These are phyloP conservation scores for Gymnogyps californianus DNA, from an alignment of 2,113 vertebrate species.

Conservation along the genomic window DNA sequence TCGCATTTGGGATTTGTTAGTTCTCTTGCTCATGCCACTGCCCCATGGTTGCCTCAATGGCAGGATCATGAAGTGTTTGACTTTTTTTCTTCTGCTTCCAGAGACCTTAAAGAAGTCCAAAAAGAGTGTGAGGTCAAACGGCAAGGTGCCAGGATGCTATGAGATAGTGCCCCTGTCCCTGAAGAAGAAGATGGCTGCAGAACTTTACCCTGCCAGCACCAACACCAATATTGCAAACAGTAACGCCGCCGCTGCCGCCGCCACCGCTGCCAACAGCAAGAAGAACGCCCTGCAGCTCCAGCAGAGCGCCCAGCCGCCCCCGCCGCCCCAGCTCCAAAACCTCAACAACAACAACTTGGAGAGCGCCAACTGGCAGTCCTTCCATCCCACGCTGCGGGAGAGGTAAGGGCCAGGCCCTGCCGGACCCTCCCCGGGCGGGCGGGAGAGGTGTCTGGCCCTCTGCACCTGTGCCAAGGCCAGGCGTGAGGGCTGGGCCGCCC, in stretches of 20 bases:
- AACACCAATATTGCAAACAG: constrained; percentile 78
- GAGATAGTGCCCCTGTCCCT: constrained; percentile 81
- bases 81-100: constrained; percentile 88
- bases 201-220: constrained; percentile 83
- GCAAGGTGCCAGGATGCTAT: constrained; percentile 79
- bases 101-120: constrained; percentile 90
- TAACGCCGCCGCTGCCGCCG: constrained; percentile 68
- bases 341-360: constrained; percentile 92
- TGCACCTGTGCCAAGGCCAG: not conserved
- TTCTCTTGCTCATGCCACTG: constrained; percentile 80
- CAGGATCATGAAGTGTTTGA: constrained; percentile 92
- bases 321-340: constrained; percentile 80
- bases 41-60: constrained; percentile 87
- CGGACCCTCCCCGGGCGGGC: not conserved
- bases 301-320: constrained; percentile 72
- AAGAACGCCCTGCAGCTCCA: constrained; percentile 73
- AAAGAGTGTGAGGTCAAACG: constrained; percentile 75
- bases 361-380: constrained; percentile 85
- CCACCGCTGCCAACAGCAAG: constrained; percentile 77
- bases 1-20: constrained; percentile 39
- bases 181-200: constrained; percentile 92
- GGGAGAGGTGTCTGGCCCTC: not conserved
- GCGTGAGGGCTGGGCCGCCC: not conserved
- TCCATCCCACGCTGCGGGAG: constrained; percentile 91
- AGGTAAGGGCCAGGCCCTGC: constrained; percentile 76